phyloP scores from a whole-genome alignment of 2,113 vertebrate genomes.

The Eulacestoma nigropectus region DNA sequence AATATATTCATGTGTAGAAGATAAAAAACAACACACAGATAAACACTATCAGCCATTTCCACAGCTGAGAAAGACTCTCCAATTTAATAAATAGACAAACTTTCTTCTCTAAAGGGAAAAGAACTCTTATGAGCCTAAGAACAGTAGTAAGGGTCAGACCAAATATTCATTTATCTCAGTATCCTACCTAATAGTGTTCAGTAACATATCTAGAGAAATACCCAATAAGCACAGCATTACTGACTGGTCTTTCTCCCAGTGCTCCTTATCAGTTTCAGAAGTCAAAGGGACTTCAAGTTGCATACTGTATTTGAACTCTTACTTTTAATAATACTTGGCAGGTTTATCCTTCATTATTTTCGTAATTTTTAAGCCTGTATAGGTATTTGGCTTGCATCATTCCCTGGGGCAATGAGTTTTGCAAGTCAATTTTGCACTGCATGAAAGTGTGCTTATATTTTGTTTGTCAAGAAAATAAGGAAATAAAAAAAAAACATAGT shows the following conservation, averaged over 20 bases:
- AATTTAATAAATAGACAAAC: background rate
- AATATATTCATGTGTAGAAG: accelerated
- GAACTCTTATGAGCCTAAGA: background rate
- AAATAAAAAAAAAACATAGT: background rate
- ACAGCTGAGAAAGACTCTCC: background rate
- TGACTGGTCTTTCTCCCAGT: background rate
- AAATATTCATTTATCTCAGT: background rate
- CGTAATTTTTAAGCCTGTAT: background rate
- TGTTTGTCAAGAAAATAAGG: background rate
- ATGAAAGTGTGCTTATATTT: background rate
- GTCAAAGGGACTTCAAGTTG: background rate
- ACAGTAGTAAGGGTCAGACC: background rate
- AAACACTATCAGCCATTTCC: background rate
- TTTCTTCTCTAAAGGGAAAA: background rate
- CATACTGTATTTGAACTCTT: background rate
- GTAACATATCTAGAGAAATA: background rate
- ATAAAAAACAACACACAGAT: background rate
- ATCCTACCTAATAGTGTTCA: background rate
- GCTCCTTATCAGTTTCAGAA: background rate
- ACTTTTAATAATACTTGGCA: background rate
- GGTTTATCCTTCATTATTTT: background rate
- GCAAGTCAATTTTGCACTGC: too few species aligned
- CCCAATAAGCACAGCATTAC: background rate
- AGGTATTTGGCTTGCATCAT: background rate
- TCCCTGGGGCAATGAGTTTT: background rate